Evolutionary conservation across 2,113 vertebrate species (phyloP).

Genomic region (Stegastes partitus): DNA sequence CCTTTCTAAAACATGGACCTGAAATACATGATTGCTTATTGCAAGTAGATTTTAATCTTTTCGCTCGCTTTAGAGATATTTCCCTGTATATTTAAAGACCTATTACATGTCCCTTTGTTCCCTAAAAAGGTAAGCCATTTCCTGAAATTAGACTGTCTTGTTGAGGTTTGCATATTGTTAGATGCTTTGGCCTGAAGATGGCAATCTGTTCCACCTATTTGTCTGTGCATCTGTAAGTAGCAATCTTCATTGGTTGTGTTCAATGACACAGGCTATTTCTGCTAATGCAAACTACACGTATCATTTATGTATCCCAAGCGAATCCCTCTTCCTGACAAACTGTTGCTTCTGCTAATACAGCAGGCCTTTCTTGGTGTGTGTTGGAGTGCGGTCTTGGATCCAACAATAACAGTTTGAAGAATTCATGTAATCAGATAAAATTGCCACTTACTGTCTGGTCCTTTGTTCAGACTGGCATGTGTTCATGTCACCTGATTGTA

Average conservation of each 20-base stretch:
- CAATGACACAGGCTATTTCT: constrained; percentile 22
- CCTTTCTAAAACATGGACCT: too few species aligned
- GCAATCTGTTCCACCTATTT: constrained; percentile 54
- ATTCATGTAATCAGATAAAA: too few species aligned
- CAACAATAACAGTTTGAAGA: too few species aligned
- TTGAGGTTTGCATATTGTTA: constrained; percentile 45
- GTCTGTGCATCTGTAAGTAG: constrained; percentile 47
- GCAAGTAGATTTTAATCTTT: neutral
- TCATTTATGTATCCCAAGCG: too few species aligned
- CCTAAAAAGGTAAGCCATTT: constrained; percentile 26
- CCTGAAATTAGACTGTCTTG: constrained; percentile 36
- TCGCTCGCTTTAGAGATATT: neutral
- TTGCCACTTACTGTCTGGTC: too few species aligned
- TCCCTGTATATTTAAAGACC: constrained; percentile 9
- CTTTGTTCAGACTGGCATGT: too few species aligned
- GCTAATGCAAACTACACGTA: constrained; percentile 28
- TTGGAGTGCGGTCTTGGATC: too few species aligned
- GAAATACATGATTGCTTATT: too few species aligned
- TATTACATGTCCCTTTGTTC: neutral
- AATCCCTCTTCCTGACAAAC: too few species aligned
- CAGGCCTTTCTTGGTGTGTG: too few species aligned
- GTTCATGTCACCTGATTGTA: too few species aligned
- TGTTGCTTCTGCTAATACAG: too few species aligned
- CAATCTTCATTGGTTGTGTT: constrained; percentile 34
- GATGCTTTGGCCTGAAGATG: constrained; percentile 34